These are phyloP conservation scores for Neria commutata DNA, from an alignment of 2,888 invertebrate genomes.

Conservation along the genomic window DNA sequence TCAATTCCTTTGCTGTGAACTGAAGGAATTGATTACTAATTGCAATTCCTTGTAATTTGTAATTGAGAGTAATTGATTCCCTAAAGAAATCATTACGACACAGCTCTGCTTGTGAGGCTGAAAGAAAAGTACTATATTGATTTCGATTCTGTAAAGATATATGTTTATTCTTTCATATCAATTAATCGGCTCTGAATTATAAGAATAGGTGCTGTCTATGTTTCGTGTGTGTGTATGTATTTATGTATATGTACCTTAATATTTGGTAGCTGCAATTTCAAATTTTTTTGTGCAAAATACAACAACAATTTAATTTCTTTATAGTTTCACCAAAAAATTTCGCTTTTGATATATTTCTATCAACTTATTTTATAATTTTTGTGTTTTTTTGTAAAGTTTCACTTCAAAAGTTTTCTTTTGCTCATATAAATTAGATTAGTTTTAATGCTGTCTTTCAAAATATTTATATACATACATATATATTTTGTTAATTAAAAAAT, in stretches of 20 bases:
- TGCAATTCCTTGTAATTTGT: no score
- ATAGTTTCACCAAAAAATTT: background rate
- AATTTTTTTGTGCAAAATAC: slow-evolving; percentile 6
- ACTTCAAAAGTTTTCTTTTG: background rate
- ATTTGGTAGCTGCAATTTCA: slow-evolving; percentile 12
- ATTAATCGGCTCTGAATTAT: no score
- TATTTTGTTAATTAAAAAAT: slow-evolving; percentile 44
- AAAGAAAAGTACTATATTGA: no score
- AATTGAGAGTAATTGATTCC: no score
- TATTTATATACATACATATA: background rate
- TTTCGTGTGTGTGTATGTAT: background rate
- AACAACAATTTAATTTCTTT: slow-evolving; percentile 4
- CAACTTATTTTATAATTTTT: slow-evolving; percentile 21
- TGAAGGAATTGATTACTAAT: no score
- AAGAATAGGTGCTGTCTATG: no score
- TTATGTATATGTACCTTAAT: slow-evolving; percentile 4
- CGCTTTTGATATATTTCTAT: slow-evolving; percentile 1
- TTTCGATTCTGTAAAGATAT: no score
- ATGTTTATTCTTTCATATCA: no score
- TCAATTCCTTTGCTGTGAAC: no score
- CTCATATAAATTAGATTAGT: background rate
- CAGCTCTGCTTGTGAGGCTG: no score
- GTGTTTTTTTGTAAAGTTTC: slow-evolving; percentile 13
- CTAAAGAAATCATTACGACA: no score
- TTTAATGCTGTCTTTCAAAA: slow-evolving; percentile 15